Percentiles rank a stretch among this genome's conserved stretches.
Conservation (phyloP, 2,797 vertebrate genomes). For the Oreochromis grahami region DNA sequence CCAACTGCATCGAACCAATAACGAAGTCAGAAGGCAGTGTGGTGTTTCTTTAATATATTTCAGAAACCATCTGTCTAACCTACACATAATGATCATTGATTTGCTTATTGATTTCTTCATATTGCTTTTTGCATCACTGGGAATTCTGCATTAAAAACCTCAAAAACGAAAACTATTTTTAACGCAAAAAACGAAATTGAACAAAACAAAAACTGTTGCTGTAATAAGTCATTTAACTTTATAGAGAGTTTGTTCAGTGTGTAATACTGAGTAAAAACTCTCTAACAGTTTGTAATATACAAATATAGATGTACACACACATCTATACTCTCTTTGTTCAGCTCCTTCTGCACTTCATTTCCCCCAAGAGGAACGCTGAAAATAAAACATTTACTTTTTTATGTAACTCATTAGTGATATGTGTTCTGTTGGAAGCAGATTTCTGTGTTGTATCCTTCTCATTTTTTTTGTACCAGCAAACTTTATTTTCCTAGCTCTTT, state of each 20-base stretch:
- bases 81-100: slow-evolving; percentile 14
- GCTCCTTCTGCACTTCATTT: neutral
- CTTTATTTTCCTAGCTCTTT: neutral
- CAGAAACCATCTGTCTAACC: neutral
- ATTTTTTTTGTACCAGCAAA: neutral
- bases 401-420: neutral
- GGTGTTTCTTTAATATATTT: neutral
- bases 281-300: neutral
- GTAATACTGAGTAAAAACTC: neutral
- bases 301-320: neutral
- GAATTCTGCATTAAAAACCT: slow-evolving; percentile 2
- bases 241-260: neutral
- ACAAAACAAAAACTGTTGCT: neutral
- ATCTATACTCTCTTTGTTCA: neutral
- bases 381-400: neutral
- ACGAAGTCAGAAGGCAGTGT: neutral
- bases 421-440: neutral
- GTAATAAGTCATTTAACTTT: neutral
- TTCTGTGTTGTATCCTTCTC: neutral
- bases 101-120: neutral
- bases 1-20: neutral
- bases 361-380: neutral
- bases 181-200: neutral
- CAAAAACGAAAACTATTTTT: neutral
- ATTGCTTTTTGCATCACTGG: neutral